phyloP scores from a whole-genome alignment of 2,888 invertebrate genomes.

The Rhagonycha lutea region DNA sequence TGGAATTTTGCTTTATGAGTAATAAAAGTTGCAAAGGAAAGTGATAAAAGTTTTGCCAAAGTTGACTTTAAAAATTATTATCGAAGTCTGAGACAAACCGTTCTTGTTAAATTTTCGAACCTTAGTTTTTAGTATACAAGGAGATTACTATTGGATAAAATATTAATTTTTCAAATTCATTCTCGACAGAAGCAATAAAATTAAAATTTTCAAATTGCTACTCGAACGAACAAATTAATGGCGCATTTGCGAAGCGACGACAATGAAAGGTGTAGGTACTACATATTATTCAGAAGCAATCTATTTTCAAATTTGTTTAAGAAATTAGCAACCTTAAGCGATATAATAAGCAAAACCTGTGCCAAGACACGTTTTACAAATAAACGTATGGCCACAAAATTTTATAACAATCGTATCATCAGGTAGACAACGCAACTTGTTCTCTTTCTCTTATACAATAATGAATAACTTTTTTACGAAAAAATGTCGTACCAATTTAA shows the following conservation, averaged over 20 bases:
- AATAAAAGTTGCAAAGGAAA: neutral
- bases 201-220: neutral
- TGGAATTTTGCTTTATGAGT: neutral
- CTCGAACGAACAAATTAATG: neutral
- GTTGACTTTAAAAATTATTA: neutral
- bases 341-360: conserved; percentile 23
- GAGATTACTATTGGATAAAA: neutral
- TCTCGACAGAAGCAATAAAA: neutral
- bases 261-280: neutral
- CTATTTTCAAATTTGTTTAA: conserved; percentile 12
- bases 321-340: conserved; percentile 16
- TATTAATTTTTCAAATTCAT: neutral
- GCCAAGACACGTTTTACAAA: conserved; percentile 24
- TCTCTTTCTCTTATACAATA: neutral
- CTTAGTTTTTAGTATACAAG: neutral
- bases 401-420: neutral
- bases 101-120: neutral
- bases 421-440: neutral
- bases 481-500: neutral
- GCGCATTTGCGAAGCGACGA: neutral
- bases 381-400: conserved; percentile 10
- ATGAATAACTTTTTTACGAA: neutral
- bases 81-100: neutral
- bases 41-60: neutral
- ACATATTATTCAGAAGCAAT: conserved; percentile 9